Evolutionary conservation across 2,113 vertebrate species (phyloP).

Genomic region (Caracal caracal): DNA sequence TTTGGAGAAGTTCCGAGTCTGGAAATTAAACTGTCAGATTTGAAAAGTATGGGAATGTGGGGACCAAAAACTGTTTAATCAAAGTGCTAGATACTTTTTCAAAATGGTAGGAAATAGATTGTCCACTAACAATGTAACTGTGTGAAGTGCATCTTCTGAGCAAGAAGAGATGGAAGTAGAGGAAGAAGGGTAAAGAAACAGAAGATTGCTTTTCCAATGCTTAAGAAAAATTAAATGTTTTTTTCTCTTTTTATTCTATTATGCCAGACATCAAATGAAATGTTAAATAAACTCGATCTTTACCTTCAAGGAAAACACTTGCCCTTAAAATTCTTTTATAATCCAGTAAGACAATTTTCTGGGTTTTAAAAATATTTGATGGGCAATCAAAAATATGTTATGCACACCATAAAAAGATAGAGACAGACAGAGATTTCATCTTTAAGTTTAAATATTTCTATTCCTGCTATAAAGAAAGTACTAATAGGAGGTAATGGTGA

Average conservation of each 20-base stretch:
- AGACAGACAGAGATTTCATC: not conserved
- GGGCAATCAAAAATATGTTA: not conserved
- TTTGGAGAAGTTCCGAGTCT: conserved; percentile 83
- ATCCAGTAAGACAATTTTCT: not conserved
- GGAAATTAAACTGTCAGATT: conserved; percentile 88
- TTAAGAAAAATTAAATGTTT: not conserved
- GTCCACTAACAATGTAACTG: conserved; percentile 78
- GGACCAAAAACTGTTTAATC: conserved; percentile 84
- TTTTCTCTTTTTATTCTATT: not conserved
- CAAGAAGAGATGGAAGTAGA: conserved; percentile 67
- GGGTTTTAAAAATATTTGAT: conserved; percentile 1
- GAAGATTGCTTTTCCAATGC: not conserved
- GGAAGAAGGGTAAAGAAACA: not conserved
- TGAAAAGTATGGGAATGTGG: conserved; percentile 85
- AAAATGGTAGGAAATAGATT: conserved; percentile 79
- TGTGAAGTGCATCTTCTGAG: conserved; percentile 75
- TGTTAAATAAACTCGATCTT: not conserved
- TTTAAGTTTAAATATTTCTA: not conserved
- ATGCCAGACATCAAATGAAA: not conserved
- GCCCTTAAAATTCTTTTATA: not conserved
- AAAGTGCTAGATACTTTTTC: conserved; percentile 76
- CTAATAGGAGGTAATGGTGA: not conserved
- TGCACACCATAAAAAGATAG: not conserved
- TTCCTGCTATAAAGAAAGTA: not conserved
- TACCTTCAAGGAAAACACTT: not conserved